These are phyloP conservation scores for Daboia siamensis DNA, from an alignment of 2,113 vertebrate genomes.

Conservation along the genomic window DNA sequence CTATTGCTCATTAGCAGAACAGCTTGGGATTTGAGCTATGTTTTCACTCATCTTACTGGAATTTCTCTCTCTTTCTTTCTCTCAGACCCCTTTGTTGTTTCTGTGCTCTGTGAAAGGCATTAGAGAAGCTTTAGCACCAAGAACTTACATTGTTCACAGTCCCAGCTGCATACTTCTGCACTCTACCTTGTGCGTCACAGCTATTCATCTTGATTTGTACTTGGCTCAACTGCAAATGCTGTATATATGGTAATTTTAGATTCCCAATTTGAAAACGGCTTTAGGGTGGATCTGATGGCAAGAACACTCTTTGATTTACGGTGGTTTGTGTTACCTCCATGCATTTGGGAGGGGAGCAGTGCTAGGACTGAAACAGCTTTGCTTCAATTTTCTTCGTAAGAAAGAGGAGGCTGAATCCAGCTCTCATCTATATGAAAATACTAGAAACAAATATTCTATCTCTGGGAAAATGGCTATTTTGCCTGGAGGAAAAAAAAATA, in stretches of 20 bases:
- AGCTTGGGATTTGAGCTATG: constrained; percentile 64
- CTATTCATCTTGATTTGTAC: constrained; percentile 76
- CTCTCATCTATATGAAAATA: background rate
- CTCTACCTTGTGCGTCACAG: constrained; percentile 65
- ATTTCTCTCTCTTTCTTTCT: constrained; percentile 57
- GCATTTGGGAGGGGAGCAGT: constrained; percentile 32
- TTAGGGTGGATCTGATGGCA: constrained; percentile 53
- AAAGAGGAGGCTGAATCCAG: constrained; percentile 19
- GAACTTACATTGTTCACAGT: constrained; percentile 69
- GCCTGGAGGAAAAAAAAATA: background rate
- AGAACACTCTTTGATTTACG: constrained; percentile 59
- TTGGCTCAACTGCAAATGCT: constrained; percentile 71
- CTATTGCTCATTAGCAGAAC: constrained; percentile 68
- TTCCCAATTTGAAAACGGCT: constrained; percentile 70
- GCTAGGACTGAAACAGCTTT: constrained; percentile 28
- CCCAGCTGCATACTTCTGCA: constrained; percentile 65
- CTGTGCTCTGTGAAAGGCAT: constrained; percentile 67
- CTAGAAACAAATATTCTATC: constrained; percentile 21
- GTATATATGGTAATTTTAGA: constrained; percentile 79
- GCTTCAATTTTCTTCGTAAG: constrained; percentile 38
- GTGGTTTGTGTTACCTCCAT: constrained; percentile 40
- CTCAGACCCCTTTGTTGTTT: constrained; percentile 55
- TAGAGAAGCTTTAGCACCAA: constrained; percentile 56
- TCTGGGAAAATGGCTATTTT: constrained; percentile 3
- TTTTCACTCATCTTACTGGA: constrained; percentile 68